Evolutionary conservation across 2,888 invertebrate genomes (phyloP).

Genomic region (Phytoseiulus persimilis): DNA sequence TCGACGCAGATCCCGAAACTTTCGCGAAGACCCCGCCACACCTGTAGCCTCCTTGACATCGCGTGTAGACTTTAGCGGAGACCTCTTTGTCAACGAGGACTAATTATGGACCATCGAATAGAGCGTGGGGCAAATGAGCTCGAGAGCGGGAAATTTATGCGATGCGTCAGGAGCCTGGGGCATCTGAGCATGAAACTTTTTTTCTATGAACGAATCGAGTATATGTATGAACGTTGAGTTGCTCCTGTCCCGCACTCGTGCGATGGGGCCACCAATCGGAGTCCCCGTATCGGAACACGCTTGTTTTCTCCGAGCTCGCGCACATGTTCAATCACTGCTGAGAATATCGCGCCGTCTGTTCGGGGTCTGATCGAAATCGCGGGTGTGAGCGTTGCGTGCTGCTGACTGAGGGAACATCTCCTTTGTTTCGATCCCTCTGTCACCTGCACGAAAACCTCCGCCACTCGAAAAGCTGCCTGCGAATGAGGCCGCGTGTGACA

Average conservation of each 20-base stretch:
- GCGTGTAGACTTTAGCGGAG: not conserved
- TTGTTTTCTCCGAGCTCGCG: not conserved
- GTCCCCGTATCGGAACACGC: not conserved
- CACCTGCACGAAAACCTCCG: not conserved
- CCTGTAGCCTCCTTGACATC: not conserved
- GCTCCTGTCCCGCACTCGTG: too few species aligned
- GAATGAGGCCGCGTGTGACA: not conserved
- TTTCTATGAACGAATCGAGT: too few species aligned
- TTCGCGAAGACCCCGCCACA: not conserved
- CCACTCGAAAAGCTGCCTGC: not conserved
- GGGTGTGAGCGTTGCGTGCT: not conserved
- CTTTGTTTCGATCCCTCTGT: not conserved
- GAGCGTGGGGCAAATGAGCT: too few species aligned
- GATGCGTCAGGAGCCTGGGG: too few species aligned
- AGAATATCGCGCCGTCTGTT: not conserved
- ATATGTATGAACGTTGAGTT: too few species aligned
- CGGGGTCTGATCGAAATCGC: not conserved
- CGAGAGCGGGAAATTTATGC: too few species aligned
- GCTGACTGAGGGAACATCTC: not conserved
- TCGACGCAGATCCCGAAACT: not conserved
- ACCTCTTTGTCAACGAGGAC: not conserved
- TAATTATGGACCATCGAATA: not conserved
- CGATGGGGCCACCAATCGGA: not conserved
- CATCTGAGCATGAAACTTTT: too few species aligned
- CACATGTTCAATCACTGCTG: not conserved